Evolutionary conservation across 2,113 vertebrate genomes (phyloP).

Genomic region (Amblyornis subalaris): DNA sequence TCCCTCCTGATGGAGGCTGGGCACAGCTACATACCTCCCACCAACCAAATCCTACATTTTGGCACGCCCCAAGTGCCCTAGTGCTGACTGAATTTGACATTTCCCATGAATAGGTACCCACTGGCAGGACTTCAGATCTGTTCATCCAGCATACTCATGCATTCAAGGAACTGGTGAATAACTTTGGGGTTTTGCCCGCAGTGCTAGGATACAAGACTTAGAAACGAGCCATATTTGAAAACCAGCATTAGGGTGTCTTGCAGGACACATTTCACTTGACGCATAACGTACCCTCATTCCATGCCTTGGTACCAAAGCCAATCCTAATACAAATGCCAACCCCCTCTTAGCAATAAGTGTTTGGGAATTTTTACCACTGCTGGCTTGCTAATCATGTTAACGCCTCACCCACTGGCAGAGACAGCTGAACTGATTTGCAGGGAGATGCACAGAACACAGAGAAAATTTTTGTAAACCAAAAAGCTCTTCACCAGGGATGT

Average conservation of each 20-base stretch:
- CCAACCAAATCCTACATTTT: background rate
- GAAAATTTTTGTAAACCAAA: background rate
- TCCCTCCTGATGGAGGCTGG: background rate
- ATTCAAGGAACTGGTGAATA: background rate
- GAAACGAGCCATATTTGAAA: background rate
- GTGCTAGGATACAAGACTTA: background rate
- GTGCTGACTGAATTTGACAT: background rate
- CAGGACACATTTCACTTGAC: background rate
- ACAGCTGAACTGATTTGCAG: background rate
- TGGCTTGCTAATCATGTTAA: background rate
- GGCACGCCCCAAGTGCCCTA: background rate
- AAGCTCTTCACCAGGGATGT: background rate
- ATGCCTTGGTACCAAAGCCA: background rate
- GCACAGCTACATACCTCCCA: background rate
- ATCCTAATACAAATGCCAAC: background rate
- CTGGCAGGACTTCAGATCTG: background rate
- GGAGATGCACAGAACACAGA: background rate
- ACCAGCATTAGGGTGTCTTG: background rate
- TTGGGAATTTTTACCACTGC: background rate
- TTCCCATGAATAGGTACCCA: background rate
- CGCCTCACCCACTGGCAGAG: background rate
- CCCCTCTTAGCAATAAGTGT: background rate
- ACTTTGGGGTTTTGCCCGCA: background rate
- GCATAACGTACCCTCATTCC: background rate
- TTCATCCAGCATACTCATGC: background rate